Conservation (phyloP, 2,888 invertebrate genomes). For the Oxyscelio sp. region DNA sequence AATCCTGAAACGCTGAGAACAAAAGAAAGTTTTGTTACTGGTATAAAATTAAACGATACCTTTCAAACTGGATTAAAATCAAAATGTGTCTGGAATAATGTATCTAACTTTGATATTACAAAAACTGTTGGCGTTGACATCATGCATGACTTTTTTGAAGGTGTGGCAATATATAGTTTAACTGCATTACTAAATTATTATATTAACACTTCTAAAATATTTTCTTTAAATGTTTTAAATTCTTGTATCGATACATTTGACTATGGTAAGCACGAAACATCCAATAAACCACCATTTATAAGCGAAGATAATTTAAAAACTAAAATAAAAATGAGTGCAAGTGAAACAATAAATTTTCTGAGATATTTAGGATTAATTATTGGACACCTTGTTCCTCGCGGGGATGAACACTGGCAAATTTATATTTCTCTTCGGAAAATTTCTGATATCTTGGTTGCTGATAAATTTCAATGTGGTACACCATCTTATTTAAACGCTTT, state of each 20-base stretch:
- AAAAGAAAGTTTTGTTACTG: neutral
- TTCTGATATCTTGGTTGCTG: neutral
- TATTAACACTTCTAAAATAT: neutral
- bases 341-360: neutral
- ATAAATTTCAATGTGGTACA: neutral
- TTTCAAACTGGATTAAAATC: slow-evolving; percentile 25
- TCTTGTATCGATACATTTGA: slow-evolving; percentile 8
- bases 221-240: neutral
- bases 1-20: neutral
- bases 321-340: slow-evolving; percentile 18
- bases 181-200: slow-evolving; percentile 14
- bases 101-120: slow-evolving; percentile 3
- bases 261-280: neutral
- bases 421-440: slow-evolving; percentile 17
- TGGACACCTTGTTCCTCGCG: slow-evolving; percentile 10
- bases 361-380: slow-evolving; percentile 24
- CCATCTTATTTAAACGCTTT: neutral
- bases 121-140: slow-evolving; percentile 12
- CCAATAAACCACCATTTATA: slow-evolving; percentile 18
- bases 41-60: neutral
- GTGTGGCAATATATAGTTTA: neutral
- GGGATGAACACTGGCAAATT: slow-evolving; percentile 3
- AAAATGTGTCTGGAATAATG: slow-evolving; percentile 1
- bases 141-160: slow-evolving; percentile 26
- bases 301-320: neutral